Evolutionary conservation across 2,113 vertebrate genomes (phyloP), one percentile per base, ranked within the genome.

Genomic region (Oenanthe oenanthe): DNA sequence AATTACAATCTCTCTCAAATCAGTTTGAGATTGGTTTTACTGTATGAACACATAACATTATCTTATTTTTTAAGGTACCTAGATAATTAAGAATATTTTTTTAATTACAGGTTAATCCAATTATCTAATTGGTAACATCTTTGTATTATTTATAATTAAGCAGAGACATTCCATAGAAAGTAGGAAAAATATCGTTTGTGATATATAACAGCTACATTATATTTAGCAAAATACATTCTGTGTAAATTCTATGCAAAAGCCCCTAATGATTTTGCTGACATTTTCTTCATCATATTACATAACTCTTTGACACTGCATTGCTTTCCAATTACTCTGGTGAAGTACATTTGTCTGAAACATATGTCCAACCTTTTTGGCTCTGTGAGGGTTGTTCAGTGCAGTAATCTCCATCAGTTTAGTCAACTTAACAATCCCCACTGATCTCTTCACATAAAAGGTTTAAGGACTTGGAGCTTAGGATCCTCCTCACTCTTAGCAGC

Each of bases 401-500:
- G 31, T 92, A 89, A 93, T 77, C 73, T 84, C 43, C 78, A 89
- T 56, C 81, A 94, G 50, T 93, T 88, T 88, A 91, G 66, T 79
- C 62, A 95, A 75, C 2, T 89, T 91, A 57, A 89, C 86, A 95
- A 79, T 56, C 62, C 34, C 26, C 67, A 82, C 47, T 89, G 94
- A 96, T 91, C 89, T 77, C 71, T 83, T 66, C 71, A 28, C 42
- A 66, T 92, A 94, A 95, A 91, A 80, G 81, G 62, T 93, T 96
- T 96, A 96, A 85, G 73, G 81, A 89, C 43, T 89, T 47, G 38
- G 45, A 79, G 87, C 38, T 96, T 51, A 85, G 81, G 78, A 83
- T 76, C 67, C 42, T 85, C 29, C 63, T 89, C 66, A 62, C 32
- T 70, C 54, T 79, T 85, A 80, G 58, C 42, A 91, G 61, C 57